phyloP scores from a whole-genome alignment of 2,797 vertebrate genomes.

The Mallotus villosus region DNA sequence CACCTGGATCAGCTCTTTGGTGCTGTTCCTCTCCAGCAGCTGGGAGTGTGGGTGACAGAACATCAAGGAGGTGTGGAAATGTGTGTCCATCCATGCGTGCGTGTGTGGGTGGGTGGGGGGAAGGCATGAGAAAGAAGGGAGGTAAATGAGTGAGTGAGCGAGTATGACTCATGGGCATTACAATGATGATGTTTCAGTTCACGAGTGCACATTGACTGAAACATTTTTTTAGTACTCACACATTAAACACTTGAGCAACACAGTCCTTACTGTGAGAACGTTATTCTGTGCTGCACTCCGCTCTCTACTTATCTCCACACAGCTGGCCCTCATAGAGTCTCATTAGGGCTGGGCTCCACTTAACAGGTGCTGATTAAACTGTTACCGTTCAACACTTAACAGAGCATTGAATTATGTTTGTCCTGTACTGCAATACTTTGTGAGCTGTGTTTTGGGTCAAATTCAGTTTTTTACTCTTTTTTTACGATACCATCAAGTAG shows the following conservation, averaged over 20 bases:
- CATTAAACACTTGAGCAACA: too few relatives aligned
- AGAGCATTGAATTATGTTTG: neutral
- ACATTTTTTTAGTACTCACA: too few relatives aligned
- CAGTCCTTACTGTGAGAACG: too few relatives aligned
- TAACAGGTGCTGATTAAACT: neutral
- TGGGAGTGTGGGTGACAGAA: slow-evolving; percentile 45
- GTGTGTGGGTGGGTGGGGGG: neutral
- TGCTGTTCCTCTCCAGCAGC: slow-evolving; percentile 77
- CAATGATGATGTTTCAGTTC: too few relatives aligned
- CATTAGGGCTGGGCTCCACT: neutral
- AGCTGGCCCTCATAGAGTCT: too few relatives aligned
- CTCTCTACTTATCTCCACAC: too few relatives aligned
- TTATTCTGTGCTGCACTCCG: too few relatives aligned
- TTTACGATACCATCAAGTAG: too few relatives aligned
- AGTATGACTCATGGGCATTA: neutral
- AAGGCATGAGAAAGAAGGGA: neutral
- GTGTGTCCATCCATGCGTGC: neutral
- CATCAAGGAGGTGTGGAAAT: neutral
- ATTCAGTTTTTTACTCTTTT: neutral
- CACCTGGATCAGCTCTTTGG: slow-evolving; percentile 77
- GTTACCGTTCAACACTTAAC: neutral
- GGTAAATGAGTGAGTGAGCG: neutral
- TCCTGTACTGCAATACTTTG: neutral
- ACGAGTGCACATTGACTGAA: too few relatives aligned
- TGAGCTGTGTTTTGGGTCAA: neutral